Conservation (phyloP, 2,797 vertebrate species). For the Cossypha dichroa region DNA sequence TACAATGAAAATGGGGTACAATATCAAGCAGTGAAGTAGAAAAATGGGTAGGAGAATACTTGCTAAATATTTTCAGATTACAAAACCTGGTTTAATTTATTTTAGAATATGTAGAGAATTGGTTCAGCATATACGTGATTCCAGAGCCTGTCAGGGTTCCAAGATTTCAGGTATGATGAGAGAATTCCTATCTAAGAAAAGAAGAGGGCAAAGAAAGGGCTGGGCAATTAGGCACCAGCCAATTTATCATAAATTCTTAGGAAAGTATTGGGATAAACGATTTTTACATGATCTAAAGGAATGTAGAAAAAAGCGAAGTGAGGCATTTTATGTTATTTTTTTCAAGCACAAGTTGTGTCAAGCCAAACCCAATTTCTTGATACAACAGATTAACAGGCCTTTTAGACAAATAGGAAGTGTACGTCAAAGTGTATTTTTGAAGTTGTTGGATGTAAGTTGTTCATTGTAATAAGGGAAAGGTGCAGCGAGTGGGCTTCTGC, state of each 20-base stretch:
- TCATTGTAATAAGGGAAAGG: not conserved
- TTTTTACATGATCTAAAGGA: not conserved
- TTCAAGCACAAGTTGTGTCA: not conserved
- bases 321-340: not conserved
- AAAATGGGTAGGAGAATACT: not conserved
- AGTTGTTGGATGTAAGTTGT: rapidly evolving
- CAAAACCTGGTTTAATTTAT: not conserved
- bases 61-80: not conserved
- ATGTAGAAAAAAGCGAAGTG: not conserved
- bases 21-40: not conserved
- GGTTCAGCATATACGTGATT: not conserved
- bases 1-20: not conserved
- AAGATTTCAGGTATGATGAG: not conserved
- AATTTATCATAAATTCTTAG: not conserved
- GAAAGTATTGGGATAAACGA: not conserved
- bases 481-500: not conserved
- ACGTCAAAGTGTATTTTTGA: not conserved
- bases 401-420: not conserved
- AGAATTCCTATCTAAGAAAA: not conserved
- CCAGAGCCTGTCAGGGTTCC: not conserved
- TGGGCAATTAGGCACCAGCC: not conserved
- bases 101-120: not conserved
- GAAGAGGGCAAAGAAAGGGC: not conserved
- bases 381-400: not conserved
- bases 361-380: not conserved